phyloP scores from a whole-genome alignment of 2,113 vertebrate genomes.

The Parus major region DNA sequence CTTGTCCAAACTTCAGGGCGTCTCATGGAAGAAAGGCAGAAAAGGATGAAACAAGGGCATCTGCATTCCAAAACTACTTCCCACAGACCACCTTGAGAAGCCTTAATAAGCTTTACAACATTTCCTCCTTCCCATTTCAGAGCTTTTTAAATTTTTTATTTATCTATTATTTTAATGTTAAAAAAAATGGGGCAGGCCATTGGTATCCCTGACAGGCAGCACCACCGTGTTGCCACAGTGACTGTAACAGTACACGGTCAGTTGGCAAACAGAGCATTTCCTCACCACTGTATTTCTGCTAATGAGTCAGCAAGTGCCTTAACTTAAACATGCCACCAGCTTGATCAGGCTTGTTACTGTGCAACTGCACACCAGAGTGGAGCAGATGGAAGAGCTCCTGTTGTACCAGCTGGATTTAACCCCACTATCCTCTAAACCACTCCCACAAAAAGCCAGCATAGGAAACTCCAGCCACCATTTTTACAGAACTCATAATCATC shows the following conservation, averaged over 20 bases:
- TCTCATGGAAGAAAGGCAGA: not conserved
- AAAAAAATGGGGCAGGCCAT: not conserved
- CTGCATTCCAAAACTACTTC: not conserved
- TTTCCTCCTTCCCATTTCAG: not conserved
- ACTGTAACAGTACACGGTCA: not conserved
- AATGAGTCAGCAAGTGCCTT: constrained; percentile 23
- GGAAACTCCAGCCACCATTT: not conserved
- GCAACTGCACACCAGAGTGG: not conserved
- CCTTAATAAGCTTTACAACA: not conserved
- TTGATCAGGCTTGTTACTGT: not conserved
- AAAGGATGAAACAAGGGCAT: not conserved
- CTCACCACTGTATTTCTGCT: not conserved
- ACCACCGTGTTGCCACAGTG: not conserved
- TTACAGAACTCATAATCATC: not conserved
- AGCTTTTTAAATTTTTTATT: not conserved
- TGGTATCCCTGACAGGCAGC: not conserved
- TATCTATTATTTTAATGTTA: not conserved
- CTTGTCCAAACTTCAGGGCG: not conserved
- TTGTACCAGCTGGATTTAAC: not conserved
- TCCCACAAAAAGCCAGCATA: not conserved
- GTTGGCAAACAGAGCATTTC: not conserved
- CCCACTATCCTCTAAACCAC: not conserved
- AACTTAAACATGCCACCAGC: not conserved
- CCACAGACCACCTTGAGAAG: not conserved
- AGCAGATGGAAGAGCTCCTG: constrained; percentile 19